Evolutionary conservation across 2,888 invertebrate genomes (phyloP).

Genomic region (Emmelina monodactyla): DNA sequence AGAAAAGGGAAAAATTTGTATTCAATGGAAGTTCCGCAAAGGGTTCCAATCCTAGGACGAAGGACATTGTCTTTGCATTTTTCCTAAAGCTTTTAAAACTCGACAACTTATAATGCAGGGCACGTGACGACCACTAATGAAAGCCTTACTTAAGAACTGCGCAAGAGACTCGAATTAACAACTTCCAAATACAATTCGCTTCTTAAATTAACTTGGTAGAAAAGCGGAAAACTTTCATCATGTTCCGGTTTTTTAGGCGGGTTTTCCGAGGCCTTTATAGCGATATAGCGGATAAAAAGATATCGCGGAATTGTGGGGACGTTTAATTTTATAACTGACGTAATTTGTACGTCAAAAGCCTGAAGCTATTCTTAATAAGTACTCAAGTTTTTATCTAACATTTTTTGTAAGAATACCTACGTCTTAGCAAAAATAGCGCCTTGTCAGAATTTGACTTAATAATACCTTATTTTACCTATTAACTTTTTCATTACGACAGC

Average conservation of each 20-base stretch:
- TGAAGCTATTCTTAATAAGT: too few relatives aligned
- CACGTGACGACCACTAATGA: slow-evolving; percentile 60
- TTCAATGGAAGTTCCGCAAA: background rate
- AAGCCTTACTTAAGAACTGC: slow-evolving; percentile 58
- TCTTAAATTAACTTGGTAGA: slow-evolving; percentile 51
- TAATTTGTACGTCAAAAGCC: too few relatives aligned
- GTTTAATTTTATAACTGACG: slow-evolving; percentile 2
- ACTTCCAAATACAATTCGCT: slow-evolving; percentile 59
- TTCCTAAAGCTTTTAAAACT: slow-evolving; percentile 35
- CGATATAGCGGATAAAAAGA: slow-evolving; percentile 32
- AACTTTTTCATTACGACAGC: too few relatives aligned
- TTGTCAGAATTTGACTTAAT: too few relatives aligned
- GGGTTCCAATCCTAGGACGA: slow-evolving; percentile 1
- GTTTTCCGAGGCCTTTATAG: slow-evolving; percentile 41
- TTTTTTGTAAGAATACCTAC: too few relatives aligned
- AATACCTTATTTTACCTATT: too few relatives aligned
- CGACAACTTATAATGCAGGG: slow-evolving; percentile 39
- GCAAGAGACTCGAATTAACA: slow-evolving; percentile 55
- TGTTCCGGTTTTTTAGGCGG: slow-evolving; percentile 42
- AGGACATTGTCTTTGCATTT: slow-evolving; percentile 38
- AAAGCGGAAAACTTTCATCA: slow-evolving; percentile 53
- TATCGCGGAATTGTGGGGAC: background rate
- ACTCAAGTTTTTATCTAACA: too few relatives aligned
- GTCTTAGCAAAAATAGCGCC: too few relatives aligned
- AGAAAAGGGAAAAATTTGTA: too few relatives aligned